Conservation (phyloP, 2,888 invertebrate genomes). For the Sesamia inferens region DNA sequence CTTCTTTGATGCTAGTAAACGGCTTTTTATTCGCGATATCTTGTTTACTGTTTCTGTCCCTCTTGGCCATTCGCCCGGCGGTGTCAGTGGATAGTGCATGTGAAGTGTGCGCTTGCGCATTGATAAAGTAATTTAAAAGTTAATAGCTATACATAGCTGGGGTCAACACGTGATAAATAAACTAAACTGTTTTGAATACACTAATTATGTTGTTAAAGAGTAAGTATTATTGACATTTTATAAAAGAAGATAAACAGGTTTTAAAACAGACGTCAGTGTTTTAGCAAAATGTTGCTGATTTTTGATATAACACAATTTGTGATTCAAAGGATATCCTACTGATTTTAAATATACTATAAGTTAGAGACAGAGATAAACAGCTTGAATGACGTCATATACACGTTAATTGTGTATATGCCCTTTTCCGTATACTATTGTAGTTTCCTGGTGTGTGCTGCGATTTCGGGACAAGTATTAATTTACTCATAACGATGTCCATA, state of each 20-base stretch:
- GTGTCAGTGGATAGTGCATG: constrained; percentile 53
- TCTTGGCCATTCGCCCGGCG: constrained; percentile 57
- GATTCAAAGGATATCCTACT: too few relatives aligned
- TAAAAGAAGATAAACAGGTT: constrained; percentile 24
- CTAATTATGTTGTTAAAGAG: constrained; percentile 49
- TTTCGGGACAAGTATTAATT: background rate
- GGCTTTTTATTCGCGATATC: constrained; percentile 36
- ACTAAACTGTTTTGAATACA: constrained; percentile 4
- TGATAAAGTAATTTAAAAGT: constrained; percentile 45
- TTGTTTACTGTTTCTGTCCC: constrained; percentile 63
- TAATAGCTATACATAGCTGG: constrained; percentile 26
- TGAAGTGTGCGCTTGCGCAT: constrained; percentile 40
- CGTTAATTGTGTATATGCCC: background rate
- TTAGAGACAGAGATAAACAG: constrained; percentile 1
- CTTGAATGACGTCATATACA: constrained; percentile 22
- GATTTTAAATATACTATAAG: background rate
- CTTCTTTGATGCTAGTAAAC: constrained; percentile 8
- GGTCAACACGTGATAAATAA: constrained; percentile 19
- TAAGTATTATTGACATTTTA: background rate
- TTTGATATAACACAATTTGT: background rate
- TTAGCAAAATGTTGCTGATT: background rate
- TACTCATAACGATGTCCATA: background rate
- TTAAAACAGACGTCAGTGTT: constrained; percentile 14
- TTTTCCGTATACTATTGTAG: constrained; percentile 2
- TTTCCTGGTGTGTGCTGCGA: background rate